phyloP scores from a whole-genome alignment of 2,113 vertebrate species.

The Sylvietta virens region DNA sequence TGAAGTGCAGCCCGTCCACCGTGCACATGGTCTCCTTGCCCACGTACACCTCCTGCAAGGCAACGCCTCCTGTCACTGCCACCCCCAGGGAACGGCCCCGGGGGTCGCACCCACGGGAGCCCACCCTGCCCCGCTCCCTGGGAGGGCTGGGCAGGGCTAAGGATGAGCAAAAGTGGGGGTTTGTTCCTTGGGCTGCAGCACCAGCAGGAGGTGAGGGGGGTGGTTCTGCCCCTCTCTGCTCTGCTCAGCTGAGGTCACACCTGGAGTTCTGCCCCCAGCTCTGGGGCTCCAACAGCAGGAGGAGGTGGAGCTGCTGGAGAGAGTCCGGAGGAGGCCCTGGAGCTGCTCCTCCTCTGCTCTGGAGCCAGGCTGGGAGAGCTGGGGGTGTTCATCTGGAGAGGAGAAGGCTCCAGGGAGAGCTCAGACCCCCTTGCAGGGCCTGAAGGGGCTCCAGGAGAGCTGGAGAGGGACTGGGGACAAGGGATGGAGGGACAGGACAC shows the following conservation, averaged over 20 bases:
- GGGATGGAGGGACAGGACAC: background rate
- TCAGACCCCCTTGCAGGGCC: background rate
- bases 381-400: rapidly evolving
- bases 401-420: background rate
- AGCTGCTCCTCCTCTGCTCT: background rate
- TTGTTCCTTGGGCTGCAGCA: background rate
- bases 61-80: background rate
- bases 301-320: background rate
- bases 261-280: background rate
- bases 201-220: background rate
- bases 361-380: background rate
- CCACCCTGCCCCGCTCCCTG: background rate
- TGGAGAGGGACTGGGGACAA: background rate
- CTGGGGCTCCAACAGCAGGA: rapidly evolving
- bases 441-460: background rate
- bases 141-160: rapidly evolving
- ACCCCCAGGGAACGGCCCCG: too few relatives aligned
- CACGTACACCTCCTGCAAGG: conserved; percentile 91
- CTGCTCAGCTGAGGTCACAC: background rate
- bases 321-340: rapidly evolving
- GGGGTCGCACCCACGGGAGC: too few relatives aligned
- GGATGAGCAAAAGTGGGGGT: rapidly evolving
- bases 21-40: conserved; percentile 98
- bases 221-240: background rate
- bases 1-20: conserved; percentile 97